These are phyloP conservation scores for Falcaria lacertinaria DNA, from an alignment of 2,888 invertebrate genomes.

Conservation along the genomic window DNA sequence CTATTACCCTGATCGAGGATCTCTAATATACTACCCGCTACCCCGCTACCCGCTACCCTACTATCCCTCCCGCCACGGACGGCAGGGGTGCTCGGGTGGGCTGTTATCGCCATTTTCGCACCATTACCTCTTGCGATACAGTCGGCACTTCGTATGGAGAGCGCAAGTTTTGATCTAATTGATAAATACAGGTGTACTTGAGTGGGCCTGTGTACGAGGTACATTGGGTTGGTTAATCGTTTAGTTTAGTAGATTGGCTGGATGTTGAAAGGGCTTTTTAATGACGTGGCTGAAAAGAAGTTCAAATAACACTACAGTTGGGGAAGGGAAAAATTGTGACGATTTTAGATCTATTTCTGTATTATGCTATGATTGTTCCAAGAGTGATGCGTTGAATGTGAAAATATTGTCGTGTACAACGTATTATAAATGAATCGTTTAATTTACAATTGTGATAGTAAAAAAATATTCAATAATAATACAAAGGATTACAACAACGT, in stretches of 20 bases:
- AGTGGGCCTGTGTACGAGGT: not conserved
- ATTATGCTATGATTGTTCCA: no score
- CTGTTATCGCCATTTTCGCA: constrained; percentile 62
- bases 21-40: constrained; percentile 39
- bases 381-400: no score
- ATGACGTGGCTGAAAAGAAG: no score
- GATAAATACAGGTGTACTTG: constrained; percentile 42
- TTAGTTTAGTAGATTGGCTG: constrained; percentile 4
- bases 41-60: no score
- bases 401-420: no score
- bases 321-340: no score
- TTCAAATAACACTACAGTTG: no score
- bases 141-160: constrained; percentile 66
- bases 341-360: no score
- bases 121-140: constrained; percentile 75
- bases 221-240: not conserved
- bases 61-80: constrained; percentile 2
- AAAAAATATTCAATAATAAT: no score
- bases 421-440: no score
- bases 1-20: constrained; percentile 63
- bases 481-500: no score
- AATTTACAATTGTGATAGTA: no score
- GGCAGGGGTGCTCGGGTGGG: constrained; percentile 18
- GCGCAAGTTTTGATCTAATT: constrained; percentile 53
- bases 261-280: not conserved